Conservation (phyloP, 2,888 invertebrate genomes). For the Cancer borealis region DNA sequence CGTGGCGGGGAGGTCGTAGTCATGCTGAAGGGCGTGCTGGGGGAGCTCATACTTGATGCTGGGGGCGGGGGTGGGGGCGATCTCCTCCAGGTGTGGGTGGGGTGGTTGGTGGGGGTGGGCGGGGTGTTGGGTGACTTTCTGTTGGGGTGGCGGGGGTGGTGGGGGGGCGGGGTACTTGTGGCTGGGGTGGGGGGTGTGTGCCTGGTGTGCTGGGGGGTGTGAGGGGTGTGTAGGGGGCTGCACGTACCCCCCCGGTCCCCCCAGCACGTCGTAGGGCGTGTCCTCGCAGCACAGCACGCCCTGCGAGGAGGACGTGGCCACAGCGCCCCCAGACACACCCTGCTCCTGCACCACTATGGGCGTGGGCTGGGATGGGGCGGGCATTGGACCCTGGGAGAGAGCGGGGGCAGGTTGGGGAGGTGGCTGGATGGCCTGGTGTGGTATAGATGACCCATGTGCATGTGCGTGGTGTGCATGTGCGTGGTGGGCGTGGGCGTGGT, state of each 20-base stretch:
- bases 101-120: conserved; percentile 38
- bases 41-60: conserved; percentile 22
- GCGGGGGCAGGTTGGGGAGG: conserved; percentile 55
- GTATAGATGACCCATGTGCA: conserved; percentile 49
- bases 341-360: conserved; percentile 38
- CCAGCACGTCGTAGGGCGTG: not conserved
- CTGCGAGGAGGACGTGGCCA: not conserved
- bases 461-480: conserved; percentile 47
- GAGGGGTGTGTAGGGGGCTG: not conserved
- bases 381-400: not conserved
- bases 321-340: conserved; percentile 50
- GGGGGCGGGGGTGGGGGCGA: conserved; percentile 34
- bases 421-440: conserved; percentile 35
- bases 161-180: not conserved
- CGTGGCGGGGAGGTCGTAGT: conserved; percentile 22
- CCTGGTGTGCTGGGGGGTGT: not conserved
- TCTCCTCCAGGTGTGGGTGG: conserved; percentile 48
- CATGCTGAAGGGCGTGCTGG: conserved; percentile 35
- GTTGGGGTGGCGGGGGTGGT: conserved; percentile 31
- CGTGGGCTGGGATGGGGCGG: conserved; percentile 47
- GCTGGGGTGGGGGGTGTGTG: too few species aligned
- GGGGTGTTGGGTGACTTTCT: conserved; percentile 32
- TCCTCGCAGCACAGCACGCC: not conserved
- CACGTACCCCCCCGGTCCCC: not conserved
- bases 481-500: conserved; percentile 55